phyloP scores from a whole-genome alignment of 2,888 invertebrate genomes.

The Tetrapedia diversipes region DNA sequence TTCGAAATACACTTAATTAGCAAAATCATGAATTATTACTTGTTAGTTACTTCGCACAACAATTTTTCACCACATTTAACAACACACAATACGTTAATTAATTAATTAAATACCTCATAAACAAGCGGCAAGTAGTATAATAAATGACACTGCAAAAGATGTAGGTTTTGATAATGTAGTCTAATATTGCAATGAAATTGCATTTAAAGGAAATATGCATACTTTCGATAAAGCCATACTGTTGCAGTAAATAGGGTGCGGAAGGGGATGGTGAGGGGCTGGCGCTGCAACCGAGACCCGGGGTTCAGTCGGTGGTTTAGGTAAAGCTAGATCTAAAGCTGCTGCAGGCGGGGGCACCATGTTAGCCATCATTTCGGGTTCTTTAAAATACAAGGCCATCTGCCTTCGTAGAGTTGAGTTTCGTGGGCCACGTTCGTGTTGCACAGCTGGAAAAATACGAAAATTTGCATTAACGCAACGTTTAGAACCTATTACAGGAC shows the following conservation, averaged over 20 bases:
- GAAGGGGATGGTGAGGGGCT: conserved; percentile 69
- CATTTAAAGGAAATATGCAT: too few species aligned
- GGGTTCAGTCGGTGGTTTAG: conserved; percentile 79
- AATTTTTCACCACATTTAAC: too few species aligned
- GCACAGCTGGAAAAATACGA: conserved; percentile 90
- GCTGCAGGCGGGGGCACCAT: conserved; percentile 79
- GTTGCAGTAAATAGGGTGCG: conserved; percentile 75
- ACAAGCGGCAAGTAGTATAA: too few species aligned
- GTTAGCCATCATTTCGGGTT: conserved; percentile 83
- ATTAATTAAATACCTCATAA: too few species aligned
- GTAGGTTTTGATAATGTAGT: too few species aligned
- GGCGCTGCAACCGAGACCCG: conserved; percentile 64
- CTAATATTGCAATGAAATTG: too few species aligned
- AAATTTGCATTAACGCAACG: conserved; percentile 36
- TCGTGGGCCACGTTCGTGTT: conserved; percentile 98
- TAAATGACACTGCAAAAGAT: too few species aligned
- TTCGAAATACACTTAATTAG: too few species aligned
- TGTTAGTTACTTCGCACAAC: too few species aligned
- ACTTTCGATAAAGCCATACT: conserved; percentile 83
- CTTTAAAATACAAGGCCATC: conserved; percentile 92
- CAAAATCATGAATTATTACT: too few species aligned
- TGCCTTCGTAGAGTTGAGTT: conserved; percentile 97
- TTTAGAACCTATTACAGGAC: conserved; percentile 5
- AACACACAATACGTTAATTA: too few species aligned
- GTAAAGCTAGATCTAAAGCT: conserved; percentile 84